Percentiles rank a stretch among this genome's conserved stretches.
Conservation (phyloP, 2,113 vertebrate species). For the Psittacara wagleri region DNA sequence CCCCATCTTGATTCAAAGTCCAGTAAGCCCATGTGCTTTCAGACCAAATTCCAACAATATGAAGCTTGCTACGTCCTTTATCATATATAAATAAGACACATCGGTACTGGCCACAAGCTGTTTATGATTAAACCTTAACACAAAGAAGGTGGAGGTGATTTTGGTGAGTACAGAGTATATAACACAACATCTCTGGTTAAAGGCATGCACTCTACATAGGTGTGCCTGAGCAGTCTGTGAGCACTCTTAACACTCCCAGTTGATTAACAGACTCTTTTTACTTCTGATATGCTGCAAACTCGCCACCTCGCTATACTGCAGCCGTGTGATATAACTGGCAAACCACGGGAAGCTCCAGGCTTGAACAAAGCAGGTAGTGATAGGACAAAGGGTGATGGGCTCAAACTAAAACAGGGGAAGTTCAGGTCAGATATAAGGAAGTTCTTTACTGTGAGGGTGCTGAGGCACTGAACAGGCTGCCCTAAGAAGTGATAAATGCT, state of each 20-base stretch:
- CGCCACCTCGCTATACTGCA: neutral
- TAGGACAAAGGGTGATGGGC: too few relatives aligned
- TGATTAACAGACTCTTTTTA: neutral
- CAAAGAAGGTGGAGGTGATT: neutral
- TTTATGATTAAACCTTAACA: neutral
- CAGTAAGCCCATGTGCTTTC: neutral
- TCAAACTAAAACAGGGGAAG: too few relatives aligned
- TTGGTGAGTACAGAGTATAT: neutral
- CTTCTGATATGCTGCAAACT: neutral
- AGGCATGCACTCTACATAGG: neutral
- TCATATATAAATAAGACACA: neutral
- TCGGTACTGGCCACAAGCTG: neutral
- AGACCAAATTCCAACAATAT: neutral
- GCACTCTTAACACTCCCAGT: neutral
- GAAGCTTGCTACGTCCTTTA: neutral
- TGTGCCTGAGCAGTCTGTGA: neutral
- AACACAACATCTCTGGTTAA: neutral
- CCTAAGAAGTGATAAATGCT: too few relatives aligned
- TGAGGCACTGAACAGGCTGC: too few relatives aligned
- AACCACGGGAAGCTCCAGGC: neutral
- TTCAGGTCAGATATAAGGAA: too few relatives aligned
- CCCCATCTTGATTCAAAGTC: accelerated
- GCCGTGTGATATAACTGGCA: neutral
- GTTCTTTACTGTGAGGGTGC: too few relatives aligned
- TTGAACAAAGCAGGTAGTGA: neutral